Conservation (phyloP, 2,113 vertebrate species). For the Aegithalos caudatus region DNA sequence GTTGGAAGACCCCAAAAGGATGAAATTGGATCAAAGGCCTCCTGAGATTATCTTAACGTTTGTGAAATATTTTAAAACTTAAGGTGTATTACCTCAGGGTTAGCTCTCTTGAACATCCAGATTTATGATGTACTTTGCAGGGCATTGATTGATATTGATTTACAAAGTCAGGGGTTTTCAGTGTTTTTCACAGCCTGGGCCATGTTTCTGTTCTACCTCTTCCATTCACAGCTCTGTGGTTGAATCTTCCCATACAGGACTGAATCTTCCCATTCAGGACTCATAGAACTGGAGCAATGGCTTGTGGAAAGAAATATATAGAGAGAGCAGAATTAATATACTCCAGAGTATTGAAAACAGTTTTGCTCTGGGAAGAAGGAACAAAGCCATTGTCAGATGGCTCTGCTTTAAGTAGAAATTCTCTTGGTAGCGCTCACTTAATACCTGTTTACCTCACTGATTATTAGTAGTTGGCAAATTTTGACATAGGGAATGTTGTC, state of each 20-base stretch:
- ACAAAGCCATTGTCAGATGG: not conserved
- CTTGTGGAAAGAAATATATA: not conserved
- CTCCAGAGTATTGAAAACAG: not conserved
- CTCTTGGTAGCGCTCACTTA: not conserved
- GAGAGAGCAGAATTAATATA: not conserved
- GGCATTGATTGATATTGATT: conserved; percentile 42
- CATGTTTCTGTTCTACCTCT: not conserved
- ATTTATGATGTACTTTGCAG: conserved; percentile 30
- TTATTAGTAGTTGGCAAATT: not conserved
- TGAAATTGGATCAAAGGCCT: not conserved
- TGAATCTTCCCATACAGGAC: not conserved
- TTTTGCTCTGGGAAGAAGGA: not conserved
- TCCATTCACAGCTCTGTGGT: not conserved
- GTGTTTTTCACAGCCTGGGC: not conserved
- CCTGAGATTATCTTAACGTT: not conserved
- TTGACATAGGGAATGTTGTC: not conserved
- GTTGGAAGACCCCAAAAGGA: not conserved
- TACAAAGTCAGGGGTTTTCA: not conserved
- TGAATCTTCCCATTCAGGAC: not conserved
- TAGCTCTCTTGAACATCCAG: not conserved
- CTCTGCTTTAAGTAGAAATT: not conserved
- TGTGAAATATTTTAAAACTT: conserved; percentile 3
- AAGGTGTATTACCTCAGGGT: not conserved
- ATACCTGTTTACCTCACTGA: not conserved
- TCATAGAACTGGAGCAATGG: not conserved